These are phyloP conservation scores for Avahi laniger DNA, from an alignment of 2,797 vertebrate genomes.

Conservation along the genomic window DNA sequence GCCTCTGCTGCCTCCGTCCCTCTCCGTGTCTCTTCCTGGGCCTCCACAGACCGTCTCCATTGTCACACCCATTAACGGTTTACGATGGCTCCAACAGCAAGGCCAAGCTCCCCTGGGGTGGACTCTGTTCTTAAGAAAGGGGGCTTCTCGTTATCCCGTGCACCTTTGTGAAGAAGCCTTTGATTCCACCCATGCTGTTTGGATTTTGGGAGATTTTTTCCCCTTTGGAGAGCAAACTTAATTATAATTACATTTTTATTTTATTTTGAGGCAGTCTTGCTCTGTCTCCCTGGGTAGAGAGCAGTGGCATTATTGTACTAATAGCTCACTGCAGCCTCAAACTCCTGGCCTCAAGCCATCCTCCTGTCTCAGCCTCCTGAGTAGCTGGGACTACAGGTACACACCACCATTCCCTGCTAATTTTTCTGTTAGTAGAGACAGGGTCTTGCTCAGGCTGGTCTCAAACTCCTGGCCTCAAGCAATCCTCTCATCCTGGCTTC, in stretches of 20 bases:
- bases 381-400: background rate
- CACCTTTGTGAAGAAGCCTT: slow-evolving; percentile 32
- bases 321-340: background rate
- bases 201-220: slow-evolving; percentile 41
- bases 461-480: background rate
- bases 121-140: background rate
- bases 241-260: background rate
- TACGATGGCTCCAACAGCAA: slow-evolving; percentile 17
- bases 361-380: background rate
- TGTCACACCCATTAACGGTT: slow-evolving; percentile 28
- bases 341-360: rapidly evolving
- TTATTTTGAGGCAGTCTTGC: background rate
- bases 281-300: background rate
- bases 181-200: background rate
- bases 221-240: slow-evolving; percentile 54
- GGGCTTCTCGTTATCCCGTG: background rate
- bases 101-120: background rate
- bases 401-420: rapidly evolving
- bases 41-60: slow-evolving; percentile 32
- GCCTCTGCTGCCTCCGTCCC: slow-evolving; percentile 37
- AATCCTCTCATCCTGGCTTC: background rate
- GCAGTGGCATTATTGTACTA: background rate
- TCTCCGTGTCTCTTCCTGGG: background rate
- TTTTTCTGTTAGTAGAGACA: background rate
- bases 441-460: background rate